Base-by-base conservation (phyloP, 2,888 invertebrate species). In the Orchesellides sinensis region DNA sequence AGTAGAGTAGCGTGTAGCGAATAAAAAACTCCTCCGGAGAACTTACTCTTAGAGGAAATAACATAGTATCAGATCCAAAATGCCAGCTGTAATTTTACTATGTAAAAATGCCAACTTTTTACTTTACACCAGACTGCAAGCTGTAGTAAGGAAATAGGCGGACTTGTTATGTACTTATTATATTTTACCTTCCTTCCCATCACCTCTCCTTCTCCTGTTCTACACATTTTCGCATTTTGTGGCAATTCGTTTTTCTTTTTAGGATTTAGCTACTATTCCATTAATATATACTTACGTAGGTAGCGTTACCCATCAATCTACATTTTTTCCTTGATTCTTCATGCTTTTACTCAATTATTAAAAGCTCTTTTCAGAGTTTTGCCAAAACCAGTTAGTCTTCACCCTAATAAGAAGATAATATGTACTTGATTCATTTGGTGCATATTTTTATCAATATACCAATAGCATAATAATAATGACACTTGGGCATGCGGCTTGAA, bases 331-430 rank as follows among this genome's bases (percentile, higher is more conserved):
- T n/a, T 65, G 52, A 63, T 63, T 65, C 19, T 32, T 45, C 45
- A 47, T 29, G 56, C 59, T 59, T 72, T 72, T 29, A 70, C 61
- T 21, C 59, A 63, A 74, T 74, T 65, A 74, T 74, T 47, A 73
- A 49, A 61, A 61, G 61, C 61, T 49, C n/a, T 27, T 17, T 29
- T 27, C 29, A 61, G 54, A 54, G 54, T 25, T 54, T 61, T 5
- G 5, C 21, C 32, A n/a, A 32, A 29, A 17, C 61, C 14, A 54
- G n/a, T 52, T 12, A 54, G 25, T 54, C 12, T 54, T 25, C 25
- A 12, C 3, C 54, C 2, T n/a, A 17, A 17, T 59, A 32, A 59
- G 59, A 59, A 32, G 6, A 59, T 59, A 32, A 32, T 49, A 49
- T 21, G 49, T n/a, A n/a, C n/a, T n/a, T n/a, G n/a, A n/a, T n/a